phyloP scores from a whole-genome alignment of 2,888 invertebrate species.

The Eudemis profundana region DNA sequence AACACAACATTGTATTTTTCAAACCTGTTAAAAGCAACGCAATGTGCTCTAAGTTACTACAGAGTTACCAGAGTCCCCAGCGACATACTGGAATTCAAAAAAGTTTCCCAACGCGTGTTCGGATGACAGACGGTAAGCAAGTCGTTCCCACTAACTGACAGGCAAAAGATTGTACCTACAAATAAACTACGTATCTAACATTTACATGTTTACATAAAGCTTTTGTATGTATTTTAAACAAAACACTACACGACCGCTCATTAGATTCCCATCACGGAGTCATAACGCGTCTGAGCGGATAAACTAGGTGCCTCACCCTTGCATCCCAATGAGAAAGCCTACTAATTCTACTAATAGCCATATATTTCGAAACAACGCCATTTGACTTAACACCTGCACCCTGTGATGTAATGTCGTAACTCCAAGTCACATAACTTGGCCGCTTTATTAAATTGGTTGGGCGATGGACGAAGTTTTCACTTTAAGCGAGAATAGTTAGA shows the following conservation, averaged over 20 bases:
- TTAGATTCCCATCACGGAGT: conserved; percentile 64
- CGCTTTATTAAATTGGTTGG: conserved; percentile 46
- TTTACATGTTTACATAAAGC: background rate
- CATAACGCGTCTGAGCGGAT: conserved; percentile 63
- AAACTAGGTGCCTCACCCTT: conserved; percentile 55
- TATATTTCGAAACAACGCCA: conserved; percentile 48
- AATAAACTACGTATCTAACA: conserved; percentile 19
- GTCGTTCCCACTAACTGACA: background rate
- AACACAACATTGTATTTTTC: conserved; percentile 2
- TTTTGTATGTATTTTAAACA: conserved; percentile 8
- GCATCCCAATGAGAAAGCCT: conserved; percentile 55
- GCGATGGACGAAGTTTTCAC: conserved; percentile 43
- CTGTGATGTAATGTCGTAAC: conserved; percentile 35
- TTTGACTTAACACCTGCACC: conserved; percentile 50
- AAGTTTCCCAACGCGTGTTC: conserved; percentile 10
- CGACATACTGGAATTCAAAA: conserved; percentile 14
- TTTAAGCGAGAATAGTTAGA: conserved; percentile 43
- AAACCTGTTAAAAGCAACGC: conserved; percentile 9
- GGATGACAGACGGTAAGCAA: conserved; percentile 32
- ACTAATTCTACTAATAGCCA: conserved; percentile 51
- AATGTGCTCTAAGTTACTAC: conserved; percentile 13
- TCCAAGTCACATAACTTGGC: conserved; percentile 40
- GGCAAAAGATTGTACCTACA: background rate
- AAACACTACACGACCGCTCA: conserved; percentile 44
- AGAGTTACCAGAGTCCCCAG: conserved; percentile 14